Evolutionary conservation across 2,888 invertebrate species (phyloP), one percentile per base, ranked within the genome.

Genomic region (Iselma pallidipennis): DNA sequence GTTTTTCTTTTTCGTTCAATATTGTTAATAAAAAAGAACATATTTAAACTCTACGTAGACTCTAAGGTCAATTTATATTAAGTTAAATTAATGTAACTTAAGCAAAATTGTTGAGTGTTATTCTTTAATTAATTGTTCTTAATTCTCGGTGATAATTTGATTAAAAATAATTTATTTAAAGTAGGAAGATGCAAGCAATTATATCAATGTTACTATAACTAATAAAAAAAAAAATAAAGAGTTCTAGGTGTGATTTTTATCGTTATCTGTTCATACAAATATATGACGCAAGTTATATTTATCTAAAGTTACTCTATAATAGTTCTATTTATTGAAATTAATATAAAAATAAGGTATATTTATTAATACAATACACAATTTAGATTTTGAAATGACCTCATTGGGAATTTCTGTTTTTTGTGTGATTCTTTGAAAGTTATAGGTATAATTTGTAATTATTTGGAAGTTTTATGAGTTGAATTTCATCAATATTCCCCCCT

Each of bases 11-110:
- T 14, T 19, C 23, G 9, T 26, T 14, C 2, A 29, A 25, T 26
- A 26, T 50, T 25, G 26, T 29, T 4, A n/a, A 23, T 50, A 12
- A 26, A 28, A 25, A 50, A 50, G 28, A 16, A 29, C 50, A 26
- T 50, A 26, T 29, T 50, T 26, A 50, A n/a, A 50, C 50, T 50
- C n/a, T 26, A 50, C 50, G 50, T 50, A 21, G 50, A 29, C 50
- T 16, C n/a, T 37, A 37, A 50, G 50, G 50, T 50, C 50, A 50
- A 50, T 26, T 50, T 28, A 19, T 29, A 50, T 23, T 26, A 29
- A 28, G 12, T 28, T 50, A 50, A 50, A 50, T 50, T 50, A 26
- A 50, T 29, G 10, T 26, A 28, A 50, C 1, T 28, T 50, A 26
- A 16, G 14, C 50, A 14, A 50, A 50, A 25, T 50, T 50, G 9